Percentiles rank a stretch among this genome's conserved stretches.
phyloP scores from a whole-genome alignment of 2,113 vertebrate species.

The Lophochroa leadbeateri region DNA sequence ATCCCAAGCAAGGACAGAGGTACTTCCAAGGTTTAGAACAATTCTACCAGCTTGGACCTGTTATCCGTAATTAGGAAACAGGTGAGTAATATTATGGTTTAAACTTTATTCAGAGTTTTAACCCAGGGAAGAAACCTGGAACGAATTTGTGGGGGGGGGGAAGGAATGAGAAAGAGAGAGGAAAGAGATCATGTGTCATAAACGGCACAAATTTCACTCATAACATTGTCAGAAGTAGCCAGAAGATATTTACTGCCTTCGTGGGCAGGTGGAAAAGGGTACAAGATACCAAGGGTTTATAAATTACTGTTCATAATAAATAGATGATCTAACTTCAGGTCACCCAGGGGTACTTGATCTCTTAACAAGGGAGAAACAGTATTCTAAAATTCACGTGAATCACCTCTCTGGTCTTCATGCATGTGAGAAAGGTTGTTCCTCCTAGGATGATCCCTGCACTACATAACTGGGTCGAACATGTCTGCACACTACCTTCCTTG shows the following conservation, averaged over 20 bases:
- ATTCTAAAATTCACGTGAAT: background rate
- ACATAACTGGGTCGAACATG: accelerated
- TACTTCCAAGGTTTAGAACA: background rate
- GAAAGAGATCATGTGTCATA: background rate
- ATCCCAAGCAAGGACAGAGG: background rate
- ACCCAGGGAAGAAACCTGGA: background rate
- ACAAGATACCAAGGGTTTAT: background rate
- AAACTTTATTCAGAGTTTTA: background rate
- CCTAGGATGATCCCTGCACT: background rate
- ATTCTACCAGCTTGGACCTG: background rate
- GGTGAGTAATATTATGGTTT: background rate
- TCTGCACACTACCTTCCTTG: background rate
- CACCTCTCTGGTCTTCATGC: background rate
- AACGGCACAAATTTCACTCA: background rate
- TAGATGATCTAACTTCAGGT: background rate
- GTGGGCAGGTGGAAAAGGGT: background rate
- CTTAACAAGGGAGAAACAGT: background rate
- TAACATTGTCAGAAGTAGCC: background rate
- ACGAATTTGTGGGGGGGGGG: background rate
- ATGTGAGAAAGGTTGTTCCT: background rate
- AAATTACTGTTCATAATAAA: background rate
- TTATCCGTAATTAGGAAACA: background rate
- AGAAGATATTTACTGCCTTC: background rate
- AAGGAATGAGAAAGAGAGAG: background rate
- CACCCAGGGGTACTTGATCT: background rate